Evolutionary conservation across 2,797 vertebrate species (phyloP), one percentile per base, ranked within the genome.

Genomic region (Clarias fuscus): DNA sequence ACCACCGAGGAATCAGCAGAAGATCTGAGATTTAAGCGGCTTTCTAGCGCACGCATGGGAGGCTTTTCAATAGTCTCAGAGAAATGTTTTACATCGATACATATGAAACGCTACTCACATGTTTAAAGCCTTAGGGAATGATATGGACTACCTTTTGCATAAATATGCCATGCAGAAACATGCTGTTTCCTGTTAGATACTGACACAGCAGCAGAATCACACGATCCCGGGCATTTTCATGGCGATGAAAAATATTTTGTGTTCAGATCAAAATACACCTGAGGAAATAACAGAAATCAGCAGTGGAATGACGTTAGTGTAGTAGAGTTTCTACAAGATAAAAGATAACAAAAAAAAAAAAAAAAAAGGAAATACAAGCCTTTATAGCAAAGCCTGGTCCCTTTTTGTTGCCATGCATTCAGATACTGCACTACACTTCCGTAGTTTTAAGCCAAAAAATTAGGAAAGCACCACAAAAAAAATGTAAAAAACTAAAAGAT

Each of bases 141-240:
- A 27, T 78, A n/a, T 8, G 4, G 77, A n/a, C 56, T 64, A 48
- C 79, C 71, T 86, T 65, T 30, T 75, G 30, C 22, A 62, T 11
- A 65, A 71, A 76, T 48, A 43, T 59, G 22, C 17, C 75, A 86
- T 20, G 56, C 62, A 64, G 80, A 78, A 78, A 61, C 56, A 61
- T 30, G 7, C 79, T n/a, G 61, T 76, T 65, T 82, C 70, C 70
- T 82, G 40, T 30, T 81, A 61, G 48, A 72, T 75, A 82, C 61
- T 67, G 43, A 80, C 6, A 43, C 30, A 7, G 77, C 13, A 17
- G 59, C 13, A 0, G 20, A 15, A 59, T n/a, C 33, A 64, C 77
- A 43, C 8, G 37, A 22, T 13, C 18, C 3, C 13, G 2, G 33
- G 15, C 2, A 33, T 77, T 77, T 20, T 78, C 20, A 78, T 14